Evolutionary conservation across 2,888 invertebrate species (phyloP), one percentile per base, ranked within the genome.

Genomic region (Leucophenga montana): DNA sequence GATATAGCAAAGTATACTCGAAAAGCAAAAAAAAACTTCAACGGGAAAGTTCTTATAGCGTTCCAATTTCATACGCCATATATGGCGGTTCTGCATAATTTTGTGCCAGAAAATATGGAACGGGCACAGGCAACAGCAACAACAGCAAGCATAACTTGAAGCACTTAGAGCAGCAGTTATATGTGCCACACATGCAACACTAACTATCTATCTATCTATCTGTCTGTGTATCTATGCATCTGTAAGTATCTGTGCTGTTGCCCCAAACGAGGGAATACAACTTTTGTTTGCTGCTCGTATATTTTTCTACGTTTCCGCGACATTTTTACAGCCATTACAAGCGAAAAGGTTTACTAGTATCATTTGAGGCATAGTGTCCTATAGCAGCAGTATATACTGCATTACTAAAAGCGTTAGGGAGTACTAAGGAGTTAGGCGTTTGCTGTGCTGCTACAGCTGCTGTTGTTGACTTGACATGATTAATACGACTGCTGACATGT

Each of bases 401-500:
- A n/a, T n/a, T n/a, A n/a, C n/a, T n/a, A n/a, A n/a, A n/a, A 11
- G 18, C 44, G 50, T 50, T 5, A 1, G 50, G 50, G 1, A 27
- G 31, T 39, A 66, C 31, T 62, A 16, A 3, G 56, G 13, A 27
- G 27, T 27, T 70, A 64, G 68, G 68, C 66, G 69, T 71, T 70
- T 71, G 72, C 50, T 71, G 73, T 67, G 11, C 20, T 44, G 64
- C 44, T 61, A 16, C 64, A 20, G 44, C 16, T 62, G 68, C 11
- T 66, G 73, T 68, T 77, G 75, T 74, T 78, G 77, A 79, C 78
- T 80, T 85, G 85, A 85, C 85, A 85, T 86, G 85, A 86, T 85
- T 85, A 85, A 86, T 86, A 77, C 76, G 73, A 75, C 77, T 82
- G 85, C 83, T 86, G 85, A 85, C 85, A 84, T 82, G 77, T 71